Base-by-base conservation (phyloP, 1,140 invertebrate species). In the Araneus ventricosus region DNA sequence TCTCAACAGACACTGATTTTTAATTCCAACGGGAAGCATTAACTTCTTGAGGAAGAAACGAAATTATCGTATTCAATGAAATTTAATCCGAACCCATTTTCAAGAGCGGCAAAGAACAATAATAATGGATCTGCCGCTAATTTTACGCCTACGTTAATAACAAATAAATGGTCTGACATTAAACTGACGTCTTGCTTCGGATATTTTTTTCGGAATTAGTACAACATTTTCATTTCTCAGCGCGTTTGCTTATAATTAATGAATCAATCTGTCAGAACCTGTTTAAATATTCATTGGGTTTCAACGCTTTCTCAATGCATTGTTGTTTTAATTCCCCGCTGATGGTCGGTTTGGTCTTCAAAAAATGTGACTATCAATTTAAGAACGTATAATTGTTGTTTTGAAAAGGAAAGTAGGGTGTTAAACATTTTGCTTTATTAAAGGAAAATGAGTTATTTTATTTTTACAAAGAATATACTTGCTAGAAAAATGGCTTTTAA, bases 261-360 rank as follows among this genome's bases (percentile, higher is more conserved):
- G 70, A 75, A 75, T 75, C 70, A 37, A 37, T 37, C 70, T 75
- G 70, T 75, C 70, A 75, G 34, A 34, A 34, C 14, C 30, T 10
- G 4, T 75, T 75, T 75, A 75, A 75, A 75, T 75, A 75, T 75
- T 75, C 70, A 75, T 22, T 30, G 14, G 20, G 24, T 67, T 67
- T 67, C n/a, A 67, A n/a, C 63, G 20, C 3, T 34, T 34, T 37
- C 27, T 6, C 30, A 20, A 20, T 34, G 34, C 17, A 34, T 37
- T 75, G 34, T 75, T 30, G 27, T 37, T 67, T 67, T 67, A 67
- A 67, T n/a, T n/a, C 63, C 24, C 10, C 2, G 63, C n/a, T 27
- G 7, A 67, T 67, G 63, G 8, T 67, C 8, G 63, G n/a, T 67
- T 67, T 67, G 27, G 10, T 75, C 20, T 4, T 75, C 34, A 52